Base-by-base conservation (phyloP, 1,140 invertebrate genomes). In the Limonius californicus region DNA sequence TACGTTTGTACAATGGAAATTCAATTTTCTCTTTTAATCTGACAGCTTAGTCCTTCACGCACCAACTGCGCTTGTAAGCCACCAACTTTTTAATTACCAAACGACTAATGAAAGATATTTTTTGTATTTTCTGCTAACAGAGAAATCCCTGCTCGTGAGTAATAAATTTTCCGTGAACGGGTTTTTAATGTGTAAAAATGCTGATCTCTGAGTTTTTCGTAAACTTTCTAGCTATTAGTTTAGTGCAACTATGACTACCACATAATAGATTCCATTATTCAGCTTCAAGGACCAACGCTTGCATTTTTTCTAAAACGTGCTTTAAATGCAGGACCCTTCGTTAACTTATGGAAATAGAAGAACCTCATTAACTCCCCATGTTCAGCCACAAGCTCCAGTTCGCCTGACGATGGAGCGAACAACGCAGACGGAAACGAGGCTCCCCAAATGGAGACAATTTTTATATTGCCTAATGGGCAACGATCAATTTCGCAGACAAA, bases 391-490 rank as follows among this genome's bases (percentile, higher is more conserved):
- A 21, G 77, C 79, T 43, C 72, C 77, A 50, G 76, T 76, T 57
- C 78, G 82, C 0, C 79, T 83, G 11, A 91, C 88, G 0, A 85
- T 90, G 82, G 89, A 91, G 70, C 80, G 88, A 16, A 89, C 87
- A 55, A 93, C 90, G 0, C 90, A 93, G 79, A 93, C 90, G 0
- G 90, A 92, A 73, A 77, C 74, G 4, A 80, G 84, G 62, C 80
- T 90, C 18, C 86, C 88, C 0, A 87, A 85, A 67, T 90, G 88
- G 85, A 80, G 83, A 45, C 90, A 92, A 70, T 85, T 92, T 62
- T 76, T 90, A 19, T 89, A 90, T 68, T 93, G 91, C 72, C 78
- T 94, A 1, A 85, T 87, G 27, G 90, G 90, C 0, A 87, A 92
- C 68, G 87, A 88, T 65, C 84, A 84, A 43, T 95, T 89, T 72